A percentile compares a stretch with the other conserved stretches of the same genome.
Evolutionary conservation across 2,797 vertebrate genomes (phyloP).

Genomic region (Malurus splendens): DNA sequence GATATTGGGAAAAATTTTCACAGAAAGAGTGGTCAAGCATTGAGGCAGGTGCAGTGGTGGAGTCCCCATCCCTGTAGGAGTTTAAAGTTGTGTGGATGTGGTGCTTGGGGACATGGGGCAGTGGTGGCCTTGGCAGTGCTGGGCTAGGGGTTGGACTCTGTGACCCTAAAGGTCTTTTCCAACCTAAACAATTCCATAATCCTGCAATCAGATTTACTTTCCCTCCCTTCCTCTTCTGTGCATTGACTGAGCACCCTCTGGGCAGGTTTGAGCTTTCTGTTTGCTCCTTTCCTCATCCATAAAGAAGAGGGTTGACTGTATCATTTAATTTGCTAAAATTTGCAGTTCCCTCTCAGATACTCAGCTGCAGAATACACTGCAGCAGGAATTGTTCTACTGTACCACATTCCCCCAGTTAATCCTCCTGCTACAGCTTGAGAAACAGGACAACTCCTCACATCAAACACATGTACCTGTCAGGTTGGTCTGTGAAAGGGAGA

Average conservation of each 20-base stretch:
- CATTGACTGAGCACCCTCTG: slow-evolving; percentile 9
- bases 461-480: neutral
- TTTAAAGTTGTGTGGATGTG: neutral
- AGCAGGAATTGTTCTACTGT: neutral
- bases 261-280: neutral
- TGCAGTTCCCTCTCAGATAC: neutral
- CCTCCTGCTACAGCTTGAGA: neutral
- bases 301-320: neutral
- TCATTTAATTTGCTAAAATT: neutral
- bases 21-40: neutral
- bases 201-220: slow-evolving; percentile 7
- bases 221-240: neutral
- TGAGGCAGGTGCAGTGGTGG: neutral
- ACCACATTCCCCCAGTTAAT: neutral
- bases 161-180: neutral
- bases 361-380: neutral
- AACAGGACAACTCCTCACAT: neutral
- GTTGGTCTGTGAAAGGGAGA: neutral
- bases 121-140: neutral
- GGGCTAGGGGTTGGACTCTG: neutral
- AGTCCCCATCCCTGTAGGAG: neutral
- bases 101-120: neutral
- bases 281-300: neutral
- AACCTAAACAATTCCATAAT: neutral
- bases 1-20: neutral